phyloP scores from a whole-genome alignment of 2,797 vertebrate species.

The Amblyopsis hoosieri region DNA sequence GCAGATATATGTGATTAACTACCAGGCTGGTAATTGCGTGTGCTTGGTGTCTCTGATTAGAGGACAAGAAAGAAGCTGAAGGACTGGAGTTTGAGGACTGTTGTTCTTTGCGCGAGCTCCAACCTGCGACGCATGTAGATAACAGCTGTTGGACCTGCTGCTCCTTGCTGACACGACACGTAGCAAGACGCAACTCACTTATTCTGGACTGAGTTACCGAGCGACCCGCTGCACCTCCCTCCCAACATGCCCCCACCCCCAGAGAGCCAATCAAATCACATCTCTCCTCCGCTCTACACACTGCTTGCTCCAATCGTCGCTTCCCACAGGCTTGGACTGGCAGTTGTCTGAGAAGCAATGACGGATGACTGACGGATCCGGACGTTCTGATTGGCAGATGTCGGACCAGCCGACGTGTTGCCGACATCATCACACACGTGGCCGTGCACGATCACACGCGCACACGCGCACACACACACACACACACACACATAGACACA shows the following conservation, averaged over 20 bases:
- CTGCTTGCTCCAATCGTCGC: conserved; percentile 43
- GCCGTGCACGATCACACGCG: neutral
- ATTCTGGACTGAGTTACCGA: neutral
- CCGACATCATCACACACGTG: neutral
- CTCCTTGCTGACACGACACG: conserved; percentile 39
- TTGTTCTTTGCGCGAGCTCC: too few species aligned
- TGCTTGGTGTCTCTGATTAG: too few species aligned
- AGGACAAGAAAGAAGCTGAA: too few species aligned
- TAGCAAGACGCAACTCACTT: conserved; percentile 7
- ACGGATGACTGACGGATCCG: conserved; percentile 56
- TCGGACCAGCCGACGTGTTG: conserved; percentile 44
- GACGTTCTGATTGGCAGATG: conserved; percentile 59
- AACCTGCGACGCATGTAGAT: neutral
- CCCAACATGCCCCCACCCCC: conserved; percentile 18
- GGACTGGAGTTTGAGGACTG: too few species aligned
- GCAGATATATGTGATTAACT: too few species aligned
- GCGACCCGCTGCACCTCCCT: neutral
- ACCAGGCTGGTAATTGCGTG: too few species aligned
- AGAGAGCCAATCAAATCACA: conserved; percentile 44
- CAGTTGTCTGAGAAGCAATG: conserved; percentile 45
- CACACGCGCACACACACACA: neutral
- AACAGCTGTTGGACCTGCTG: conserved; percentile 17
- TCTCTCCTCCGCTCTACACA: conserved; percentile 10
- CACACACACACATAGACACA: neutral
- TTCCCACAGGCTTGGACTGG: conserved; percentile 41